These are phyloP conservation scores for Gadus macrocephalus DNA, from an alignment of 2,113 vertebrate species.

Conservation along the genomic window DNA sequence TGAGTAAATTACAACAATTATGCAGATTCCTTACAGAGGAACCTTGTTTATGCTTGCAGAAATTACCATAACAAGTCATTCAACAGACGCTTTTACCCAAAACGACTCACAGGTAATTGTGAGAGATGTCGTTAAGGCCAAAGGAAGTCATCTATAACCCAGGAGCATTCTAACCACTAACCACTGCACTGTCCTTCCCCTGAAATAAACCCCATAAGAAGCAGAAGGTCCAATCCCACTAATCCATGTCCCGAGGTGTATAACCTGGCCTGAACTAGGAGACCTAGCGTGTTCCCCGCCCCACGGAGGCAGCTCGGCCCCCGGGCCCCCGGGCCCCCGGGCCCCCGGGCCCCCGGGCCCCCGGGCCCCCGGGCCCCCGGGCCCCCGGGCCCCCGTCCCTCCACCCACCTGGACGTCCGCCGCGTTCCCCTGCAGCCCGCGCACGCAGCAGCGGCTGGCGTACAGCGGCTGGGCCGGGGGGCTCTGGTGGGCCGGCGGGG, in stretches of 20 bases:
- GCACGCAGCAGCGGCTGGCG: constrained; percentile 68
- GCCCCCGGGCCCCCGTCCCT: no score
- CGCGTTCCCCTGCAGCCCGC: constrained; percentile 71
- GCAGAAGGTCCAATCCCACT: background rate
- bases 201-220: background rate
- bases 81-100: background rate
- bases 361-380: no score
- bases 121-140: no score
- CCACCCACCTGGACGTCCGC: constrained; percentile 64
- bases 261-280: no score
- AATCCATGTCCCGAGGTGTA: background rate
- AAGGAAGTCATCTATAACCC: no score
- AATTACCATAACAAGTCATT: background rate
- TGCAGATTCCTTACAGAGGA: no score
- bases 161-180: no score
- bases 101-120: background rate
- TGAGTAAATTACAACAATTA: background rate
- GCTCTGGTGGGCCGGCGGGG: constrained; percentile 54
- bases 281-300: no score
- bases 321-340: no score
- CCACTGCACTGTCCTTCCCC: background rate
- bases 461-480: constrained; percentile 45
- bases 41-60: background rate
- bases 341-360: no score
- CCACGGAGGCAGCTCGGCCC: no score